These are phyloP conservation scores for Machimus rusticus DNA, from an alignment of 2,888 invertebrate genomes.

Conservation along the genomic window DNA sequence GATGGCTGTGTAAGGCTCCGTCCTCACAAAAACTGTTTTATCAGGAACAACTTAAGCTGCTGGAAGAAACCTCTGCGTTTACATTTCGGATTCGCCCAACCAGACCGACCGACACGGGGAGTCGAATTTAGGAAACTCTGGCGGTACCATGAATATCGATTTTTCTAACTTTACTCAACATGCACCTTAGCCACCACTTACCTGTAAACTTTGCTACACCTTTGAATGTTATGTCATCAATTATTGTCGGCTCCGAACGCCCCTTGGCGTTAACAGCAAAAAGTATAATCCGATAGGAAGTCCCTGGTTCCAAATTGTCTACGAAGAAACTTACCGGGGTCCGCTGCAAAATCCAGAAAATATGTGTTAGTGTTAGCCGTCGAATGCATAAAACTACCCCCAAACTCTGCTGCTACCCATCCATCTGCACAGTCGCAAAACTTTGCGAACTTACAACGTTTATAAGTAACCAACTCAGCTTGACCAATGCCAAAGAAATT, in stretches of 20 bases:
- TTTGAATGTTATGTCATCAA: slow-evolving; percentile 84
- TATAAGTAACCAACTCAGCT: slow-evolving; percentile 33
- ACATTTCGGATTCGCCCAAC: slow-evolving; percentile 11
- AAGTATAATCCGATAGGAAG: slow-evolving; percentile 80
- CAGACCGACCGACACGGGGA: not conserved
- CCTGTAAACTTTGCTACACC: slow-evolving; percentile 88
- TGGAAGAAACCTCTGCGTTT: slow-evolving; percentile 31
- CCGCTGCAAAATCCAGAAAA: slow-evolving; percentile 52
- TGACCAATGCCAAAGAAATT: slow-evolving; percentile 36
- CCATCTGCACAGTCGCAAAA: not conserved
- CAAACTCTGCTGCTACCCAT: not conserved
- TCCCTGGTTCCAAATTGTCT: slow-evolving; percentile 73
- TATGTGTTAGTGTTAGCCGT: slow-evolving; percentile 2
- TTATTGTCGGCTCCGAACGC: slow-evolving; percentile 80
- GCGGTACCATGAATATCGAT: slow-evolving; percentile 22
- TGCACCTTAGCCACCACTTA: slow-evolving; percentile 61
- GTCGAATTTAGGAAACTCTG: not conserved
- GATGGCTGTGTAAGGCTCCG: slow-evolving; percentile 14
- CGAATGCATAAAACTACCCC: not conserved
- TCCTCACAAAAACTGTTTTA: slow-evolving; percentile 38
- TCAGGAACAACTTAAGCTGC: slow-evolving; percentile 39
- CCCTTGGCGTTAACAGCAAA: slow-evolving; percentile 90
- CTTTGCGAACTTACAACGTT: not conserved
- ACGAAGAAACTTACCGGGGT: slow-evolving; percentile 60
- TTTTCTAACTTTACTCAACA: slow-evolving; percentile 27